Conservation (phyloP, 2,797 vertebrate genomes). For the Sebastes oblongus region DNA sequence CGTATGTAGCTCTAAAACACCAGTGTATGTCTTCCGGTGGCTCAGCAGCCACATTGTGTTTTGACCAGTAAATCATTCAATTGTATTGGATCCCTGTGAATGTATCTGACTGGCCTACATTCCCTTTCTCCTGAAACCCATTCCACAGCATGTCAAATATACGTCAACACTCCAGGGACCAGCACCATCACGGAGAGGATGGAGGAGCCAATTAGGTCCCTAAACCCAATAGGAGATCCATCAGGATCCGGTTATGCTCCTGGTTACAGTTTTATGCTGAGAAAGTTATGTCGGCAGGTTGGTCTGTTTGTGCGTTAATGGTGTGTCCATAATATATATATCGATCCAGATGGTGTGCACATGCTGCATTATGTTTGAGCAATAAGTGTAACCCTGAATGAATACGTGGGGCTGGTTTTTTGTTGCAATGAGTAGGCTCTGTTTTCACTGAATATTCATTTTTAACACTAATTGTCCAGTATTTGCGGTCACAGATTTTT, state of each 20-base stretch:
- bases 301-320: slow-evolving; percentile 28
- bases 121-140: slow-evolving; percentile 37
- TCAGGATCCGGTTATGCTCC: slow-evolving; percentile 48
- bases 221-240: slow-evolving; percentile 56
- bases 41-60: slow-evolving; percentile 24
- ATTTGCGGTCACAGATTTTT: neutral
- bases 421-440: neutral
- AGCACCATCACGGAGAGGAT: slow-evolving; percentile 41
- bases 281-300: slow-evolving; percentile 37
- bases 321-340: slow-evolving; percentile 16
- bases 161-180: slow-evolving; percentile 51
- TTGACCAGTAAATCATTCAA: slow-evolving; percentile 61
- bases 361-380: neutral
- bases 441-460: neutral
- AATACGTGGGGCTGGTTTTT: neutral
- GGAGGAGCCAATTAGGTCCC: slow-evolving; percentile 63
- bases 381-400: neutral
- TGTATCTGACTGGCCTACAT: slow-evolving; percentile 43
- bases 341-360: slow-evolving; percentile 10
- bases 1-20: neutral
- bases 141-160: slow-evolving; percentile 53
- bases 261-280: slow-evolving; percentile 37
- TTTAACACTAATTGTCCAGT: neutral
- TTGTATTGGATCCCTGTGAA: slow-evolving; percentile 47
- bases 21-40: neutral